Conservation (phyloP, 2,797 vertebrate species). For the Anguilla megastoma region DNA sequence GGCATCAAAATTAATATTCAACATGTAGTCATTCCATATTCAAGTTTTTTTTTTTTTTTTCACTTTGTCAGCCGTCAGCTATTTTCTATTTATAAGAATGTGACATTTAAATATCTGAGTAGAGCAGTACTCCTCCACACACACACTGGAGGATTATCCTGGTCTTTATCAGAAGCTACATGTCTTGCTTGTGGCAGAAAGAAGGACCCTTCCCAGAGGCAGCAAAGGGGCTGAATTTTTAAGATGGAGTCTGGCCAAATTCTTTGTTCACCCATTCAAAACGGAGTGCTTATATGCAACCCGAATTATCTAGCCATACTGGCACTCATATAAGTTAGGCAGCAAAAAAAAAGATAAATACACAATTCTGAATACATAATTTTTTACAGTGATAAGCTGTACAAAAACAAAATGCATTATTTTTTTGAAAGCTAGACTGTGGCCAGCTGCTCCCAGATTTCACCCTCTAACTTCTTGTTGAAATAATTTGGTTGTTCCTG, state of each 20-base stretch:
- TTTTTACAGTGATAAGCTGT: not conserved
- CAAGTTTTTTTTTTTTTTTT: not conserved
- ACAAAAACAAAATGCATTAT: not conserved
- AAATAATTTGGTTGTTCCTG: conserved; percentile 13
- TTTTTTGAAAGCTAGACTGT: not conserved
- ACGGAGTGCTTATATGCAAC: not conserved
- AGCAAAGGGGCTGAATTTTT: not conserved
- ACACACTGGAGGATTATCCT: not conserved
- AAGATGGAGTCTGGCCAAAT: not conserved
- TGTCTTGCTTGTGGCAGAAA: not conserved
- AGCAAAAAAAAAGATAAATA: not conserved
- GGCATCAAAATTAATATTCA: not conserved
- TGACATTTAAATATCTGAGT: not conserved
- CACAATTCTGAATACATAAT: not conserved
- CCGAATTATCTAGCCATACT: not conserved
- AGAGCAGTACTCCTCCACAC: not conserved
- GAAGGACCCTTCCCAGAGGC: not conserved
- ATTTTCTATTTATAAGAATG: not conserved
- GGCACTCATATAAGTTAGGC: not conserved
- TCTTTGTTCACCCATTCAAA: not conserved
- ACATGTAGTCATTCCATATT: not conserved
- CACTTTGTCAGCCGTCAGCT: not conserved
- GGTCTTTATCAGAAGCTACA: not conserved
- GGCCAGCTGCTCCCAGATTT: not conserved
- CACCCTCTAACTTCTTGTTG: not conserved